These are phyloP conservation scores for Forbesichthys agassizii DNA, from an alignment of 2,113 vertebrate genomes.

Conservation along the genomic window DNA sequence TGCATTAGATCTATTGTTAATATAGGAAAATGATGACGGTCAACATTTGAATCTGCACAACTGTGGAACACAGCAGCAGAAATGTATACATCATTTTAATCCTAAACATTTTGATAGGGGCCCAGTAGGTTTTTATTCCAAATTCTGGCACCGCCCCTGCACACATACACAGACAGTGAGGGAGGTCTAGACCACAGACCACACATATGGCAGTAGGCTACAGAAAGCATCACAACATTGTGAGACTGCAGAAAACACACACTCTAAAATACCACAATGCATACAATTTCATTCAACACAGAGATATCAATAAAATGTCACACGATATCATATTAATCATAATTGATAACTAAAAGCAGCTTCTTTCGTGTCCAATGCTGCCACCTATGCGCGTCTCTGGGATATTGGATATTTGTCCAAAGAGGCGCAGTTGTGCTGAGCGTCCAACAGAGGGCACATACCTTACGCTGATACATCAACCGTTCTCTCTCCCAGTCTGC, in stretches of 20 bases:
- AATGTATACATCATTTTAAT: no score
- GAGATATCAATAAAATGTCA: background rate
- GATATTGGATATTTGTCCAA: conserved; percentile 9
- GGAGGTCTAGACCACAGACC: background rate
- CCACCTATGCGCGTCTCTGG: conserved; percentile 70
- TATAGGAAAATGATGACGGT: no score
- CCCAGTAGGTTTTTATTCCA: no score
- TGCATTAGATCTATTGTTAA: no score
- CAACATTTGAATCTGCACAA: no score
- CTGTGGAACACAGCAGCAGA: no score
- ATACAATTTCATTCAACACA: background rate
- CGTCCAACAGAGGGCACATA: conserved; percentile 56
- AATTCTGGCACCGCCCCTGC: background rate
- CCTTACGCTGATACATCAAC: conserved; percentile 70
- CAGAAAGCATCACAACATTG: no score
- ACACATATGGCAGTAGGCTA: no score
- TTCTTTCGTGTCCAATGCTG: conserved; percentile 46
- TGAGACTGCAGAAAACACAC: background rate
- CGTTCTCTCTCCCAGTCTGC: conserved; percentile 58
- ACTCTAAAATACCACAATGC: background rate
- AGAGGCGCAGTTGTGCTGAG: background rate
- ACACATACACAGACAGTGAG: background rate
- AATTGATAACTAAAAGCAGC: background rate
- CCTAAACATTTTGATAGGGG: no score
- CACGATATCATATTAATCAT: no score